Percentiles rank a stretch among this genome's conserved stretches.
Evolutionary conservation across 1,140 invertebrate genomes (phyloP).

Genomic region (Lepidurus arcticus): DNA sequence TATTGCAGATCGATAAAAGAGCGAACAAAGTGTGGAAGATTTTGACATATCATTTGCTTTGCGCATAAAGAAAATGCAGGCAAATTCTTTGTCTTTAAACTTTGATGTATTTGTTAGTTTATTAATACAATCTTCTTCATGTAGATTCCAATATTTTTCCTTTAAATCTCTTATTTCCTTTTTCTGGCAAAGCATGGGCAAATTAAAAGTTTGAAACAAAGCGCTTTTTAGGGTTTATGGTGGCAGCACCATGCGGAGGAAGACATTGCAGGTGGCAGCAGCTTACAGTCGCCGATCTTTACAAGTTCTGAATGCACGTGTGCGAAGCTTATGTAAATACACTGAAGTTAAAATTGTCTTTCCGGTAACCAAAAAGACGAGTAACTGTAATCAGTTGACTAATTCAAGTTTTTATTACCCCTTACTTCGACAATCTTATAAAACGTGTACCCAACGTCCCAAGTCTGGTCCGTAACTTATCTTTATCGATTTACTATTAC

Average conservation of each 20-base stretch:
- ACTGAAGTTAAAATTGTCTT: not conserved
- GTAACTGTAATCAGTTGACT: not conserved
- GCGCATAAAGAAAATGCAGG: not conserved
- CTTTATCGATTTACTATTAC: not conserved
- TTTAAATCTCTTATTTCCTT: not conserved
- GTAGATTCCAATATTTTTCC: not conserved
- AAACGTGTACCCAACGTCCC: too few relatives aligned
- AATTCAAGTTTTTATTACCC: not conserved
- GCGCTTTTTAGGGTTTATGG: not conserved
- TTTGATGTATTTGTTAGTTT: not conserved
- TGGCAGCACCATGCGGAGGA: not conserved
- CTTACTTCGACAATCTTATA: too few relatives aligned
- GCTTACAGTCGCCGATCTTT: too few relatives aligned
- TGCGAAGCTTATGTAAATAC: slow-evolving; percentile 10
- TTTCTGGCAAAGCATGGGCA: not conserved
- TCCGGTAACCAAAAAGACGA: not conserved
- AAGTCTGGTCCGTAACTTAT: not conserved
- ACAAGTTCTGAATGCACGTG: not conserved
- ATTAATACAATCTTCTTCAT: not conserved
- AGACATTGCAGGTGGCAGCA: not conserved
- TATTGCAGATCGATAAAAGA: not conserved
- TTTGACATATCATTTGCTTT: slow-evolving; percentile 4
- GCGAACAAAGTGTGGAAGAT: not conserved
- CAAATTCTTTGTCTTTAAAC: not conserved
- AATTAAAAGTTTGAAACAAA: not conserved